Conservation (phyloP, 2,888 invertebrate genomes). For the Synergus gifuensis region DNA sequence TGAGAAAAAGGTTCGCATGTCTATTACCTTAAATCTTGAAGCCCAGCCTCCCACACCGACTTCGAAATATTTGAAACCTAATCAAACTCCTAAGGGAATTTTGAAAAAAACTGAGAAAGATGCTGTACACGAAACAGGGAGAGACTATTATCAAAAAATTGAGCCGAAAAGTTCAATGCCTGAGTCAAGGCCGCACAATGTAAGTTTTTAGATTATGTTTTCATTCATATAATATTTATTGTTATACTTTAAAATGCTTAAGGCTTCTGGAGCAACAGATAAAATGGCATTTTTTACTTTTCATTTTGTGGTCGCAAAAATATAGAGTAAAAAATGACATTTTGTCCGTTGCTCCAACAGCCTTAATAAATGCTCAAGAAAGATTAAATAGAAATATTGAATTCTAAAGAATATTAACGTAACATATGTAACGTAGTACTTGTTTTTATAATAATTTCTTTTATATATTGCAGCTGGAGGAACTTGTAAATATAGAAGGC, state of each 20-base stretch:
- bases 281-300: too few species aligned
- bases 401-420: too few species aligned
- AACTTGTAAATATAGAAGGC: constrained; percentile 46
- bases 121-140: constrained; percentile 1
- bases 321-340: too few species aligned
- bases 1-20: constrained; percentile 15
- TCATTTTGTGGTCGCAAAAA: too few species aligned
- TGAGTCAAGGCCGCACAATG: constrained; percentile 54
- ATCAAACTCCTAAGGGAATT: constrained; percentile 44
- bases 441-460: not conserved
- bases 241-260: not conserved
- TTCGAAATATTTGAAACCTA: constrained; percentile 33
- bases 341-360: too few species aligned
- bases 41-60: constrained; percentile 1
- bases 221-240: not conserved
- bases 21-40: constrained; percentile 25
- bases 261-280: too few species aligned
- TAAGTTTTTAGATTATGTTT: constrained; percentile 42
- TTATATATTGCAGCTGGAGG: constrained; percentile 49
- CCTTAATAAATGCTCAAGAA: too few species aligned
- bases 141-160: constrained; percentile 28
- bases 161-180: constrained; percentile 7
- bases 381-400: too few species aligned
- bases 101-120: constrained; percentile 33
- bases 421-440: too few species aligned